phyloP scores from a whole-genome alignment of 2,113 vertebrate species.

The Laterallus jamaicensis region DNA sequence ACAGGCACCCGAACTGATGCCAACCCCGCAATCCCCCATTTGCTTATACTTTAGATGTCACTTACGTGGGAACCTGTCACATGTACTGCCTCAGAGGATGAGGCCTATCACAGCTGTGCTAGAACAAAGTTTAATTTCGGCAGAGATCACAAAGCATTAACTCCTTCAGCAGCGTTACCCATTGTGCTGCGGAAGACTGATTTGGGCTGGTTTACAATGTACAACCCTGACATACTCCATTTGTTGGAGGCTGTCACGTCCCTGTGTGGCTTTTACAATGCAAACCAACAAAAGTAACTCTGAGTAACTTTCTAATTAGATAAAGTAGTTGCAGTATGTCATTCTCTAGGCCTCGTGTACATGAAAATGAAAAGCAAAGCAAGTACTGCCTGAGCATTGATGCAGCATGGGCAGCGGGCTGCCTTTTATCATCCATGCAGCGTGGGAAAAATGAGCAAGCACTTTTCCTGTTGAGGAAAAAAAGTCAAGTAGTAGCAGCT shows the following conservation, averaged over 20 bases:
- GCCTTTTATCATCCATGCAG: neutral
- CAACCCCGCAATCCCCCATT: neutral
- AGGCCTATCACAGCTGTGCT: neutral
- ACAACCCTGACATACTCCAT: neutral
- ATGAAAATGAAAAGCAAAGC: neutral
- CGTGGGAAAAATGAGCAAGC: neutral
- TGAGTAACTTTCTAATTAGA: neutral
- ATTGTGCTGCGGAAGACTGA: neutral
- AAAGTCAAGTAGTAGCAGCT: neutral
- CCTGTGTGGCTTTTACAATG: neutral
- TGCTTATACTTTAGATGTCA: neutral
- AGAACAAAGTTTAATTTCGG: neutral
- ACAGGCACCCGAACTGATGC: neutral
- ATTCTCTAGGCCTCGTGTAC: neutral
- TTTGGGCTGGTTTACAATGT: neutral
- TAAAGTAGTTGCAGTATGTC: neutral
- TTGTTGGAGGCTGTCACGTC: neutral
- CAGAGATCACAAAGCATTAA: neutral
- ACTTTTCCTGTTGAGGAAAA: neutral
- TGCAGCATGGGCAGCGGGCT: neutral
- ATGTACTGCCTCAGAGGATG: neutral
- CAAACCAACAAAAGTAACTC: neutral
- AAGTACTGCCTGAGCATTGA: neutral
- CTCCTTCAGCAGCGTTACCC: neutral
- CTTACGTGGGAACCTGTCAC: neutral